Evolutionary conservation across 2,888 invertebrate species (phyloP), one percentile per base, ranked within the genome.

Genomic region (Psylliodes chrysocephalus): DNA sequence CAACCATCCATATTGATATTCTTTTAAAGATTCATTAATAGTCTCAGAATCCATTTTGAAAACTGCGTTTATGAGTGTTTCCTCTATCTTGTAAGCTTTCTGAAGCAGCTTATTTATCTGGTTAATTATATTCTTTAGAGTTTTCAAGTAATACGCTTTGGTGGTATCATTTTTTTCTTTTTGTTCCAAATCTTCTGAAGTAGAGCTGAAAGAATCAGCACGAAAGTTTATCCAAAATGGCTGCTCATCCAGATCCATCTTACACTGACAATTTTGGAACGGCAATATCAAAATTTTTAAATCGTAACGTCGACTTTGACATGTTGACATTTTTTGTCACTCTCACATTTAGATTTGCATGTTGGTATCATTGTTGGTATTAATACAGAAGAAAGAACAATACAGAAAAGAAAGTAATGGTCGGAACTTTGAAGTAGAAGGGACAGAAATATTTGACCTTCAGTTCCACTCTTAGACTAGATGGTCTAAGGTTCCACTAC

Each of bases 121-220:
- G 25, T 55, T 55, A 25, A 55, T 30, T 3, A 55, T 55, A 33
- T 42, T 44, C 7, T 55, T 55, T 1, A 44, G 28, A 1, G 18
- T 30, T 44, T 55, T 55, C 7, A 44, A 6, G 7, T 55, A 55
- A 44, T 44, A 44, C 8, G 44, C 44, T 55, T 55, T 55, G 8
- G 28, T 33, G 12, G 8, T 55, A 17, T 55, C 55, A 14, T n/a
- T n/a, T 44, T 55, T 55, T 55, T 55, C 55, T 19, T 44, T 55
- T 1, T 28, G 28, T 17, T 25, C 35, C 5, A 3, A 15, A 30
- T 28, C 28, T 38, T 42, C 19, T 5, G 5, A 42, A 5, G 17
- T 42, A 15, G 44, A 44, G 10, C 18, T 44, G 15, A 22, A 46
- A 1, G 22, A 46, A 46, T 28, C 28, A 10, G 7, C 40, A 44